A percentile compares a stretch with the other conserved stretches of the same genome.
Conservation (phyloP, 2,113 vertebrate species). For the Nothoprocta perdicaria region DNA sequence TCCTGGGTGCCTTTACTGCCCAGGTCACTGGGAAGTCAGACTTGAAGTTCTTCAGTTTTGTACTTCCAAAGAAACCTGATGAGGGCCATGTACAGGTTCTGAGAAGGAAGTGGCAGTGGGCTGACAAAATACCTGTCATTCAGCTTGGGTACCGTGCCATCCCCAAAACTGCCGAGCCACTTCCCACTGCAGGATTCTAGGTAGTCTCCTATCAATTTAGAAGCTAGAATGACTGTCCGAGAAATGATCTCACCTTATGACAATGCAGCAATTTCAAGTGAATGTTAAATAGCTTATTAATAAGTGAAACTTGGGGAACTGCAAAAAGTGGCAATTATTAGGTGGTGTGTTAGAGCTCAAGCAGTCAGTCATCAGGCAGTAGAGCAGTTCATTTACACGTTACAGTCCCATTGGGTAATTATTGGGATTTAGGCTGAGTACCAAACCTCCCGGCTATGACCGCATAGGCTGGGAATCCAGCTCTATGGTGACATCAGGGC, state of each 20-base stretch:
- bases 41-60: not conserved
- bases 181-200: not conserved
- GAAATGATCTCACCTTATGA: slow-evolving; percentile 42
- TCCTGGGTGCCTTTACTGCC: not conserved
- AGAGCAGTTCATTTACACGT: slow-evolving; percentile 12
- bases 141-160: not conserved
- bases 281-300: slow-evolving; percentile 48
- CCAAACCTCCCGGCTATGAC: slow-evolving; percentile 39
- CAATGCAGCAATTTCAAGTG: slow-evolving; percentile 32
- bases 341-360: not conserved
- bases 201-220: slow-evolving; percentile 36
- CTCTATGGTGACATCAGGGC: slow-evolving; percentile 15
- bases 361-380: not conserved
- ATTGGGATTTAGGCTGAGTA: slow-evolving; percentile 42
- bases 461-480: slow-evolving; percentile 63
- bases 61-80: not conserved
- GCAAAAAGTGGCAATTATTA: slow-evolving; percentile 13
- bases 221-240: not conserved
- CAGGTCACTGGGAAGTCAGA: not conserved
- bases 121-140: not conserved
- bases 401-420: slow-evolving; percentile 40
- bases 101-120: not conserved
- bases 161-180: not conserved
- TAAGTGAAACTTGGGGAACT: slow-evolving; percentile 37
- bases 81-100: not conserved